Evolutionary conservation across 64 coral and sea anemone species (phyloP), one percentile per base, ranked within the genome.

Genomic region (Acropora yongei): DNA sequence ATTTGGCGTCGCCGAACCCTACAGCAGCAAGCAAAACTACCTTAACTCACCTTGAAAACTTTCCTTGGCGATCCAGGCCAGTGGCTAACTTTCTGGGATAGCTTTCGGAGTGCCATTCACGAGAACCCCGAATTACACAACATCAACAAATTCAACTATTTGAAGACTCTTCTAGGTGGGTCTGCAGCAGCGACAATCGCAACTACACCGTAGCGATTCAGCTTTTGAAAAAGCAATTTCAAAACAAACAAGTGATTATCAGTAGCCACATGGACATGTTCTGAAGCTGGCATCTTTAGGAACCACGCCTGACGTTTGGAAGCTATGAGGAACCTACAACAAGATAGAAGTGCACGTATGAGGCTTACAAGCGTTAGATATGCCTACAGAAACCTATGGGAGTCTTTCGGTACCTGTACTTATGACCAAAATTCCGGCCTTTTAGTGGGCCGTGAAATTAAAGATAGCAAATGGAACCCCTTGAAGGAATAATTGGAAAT

Each of bases 201-300:
- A 55, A 55, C 51, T 55, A 55, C 51, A 0, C 5, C 10, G 51
- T 10, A 55, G 51, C 51, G 18, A 77, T 87, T 2, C 75, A 92
- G 41, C 71, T 92, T 5, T 14, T 92, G 6, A 73, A 49, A 12
- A 49, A 79, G 11, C 51, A 82, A 49, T 92, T 92, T 7, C 81
- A 74, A 44, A 84, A 90, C 10, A 87, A 87, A 71, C 83, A 87
- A 93, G 75, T 93, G 2, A 85, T 90, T 8, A 94, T 89, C 4
- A 85, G 80, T 43, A 78, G 87, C 16, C 93, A 90, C 68, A 90
- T 90, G 93, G 80, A 95, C 12, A 30, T 43, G 55, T 95, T 47
- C 47, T 95, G 18, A 95, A 95, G 40, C 48, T 90, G 39, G 2
- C 71, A 0, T 19, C 51, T 10, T 10, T 55, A 10, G 51, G 10